Percentiles rank a stretch among this genome's conserved stretches.
These are phyloP conservation scores for Choristoneura rosaceana DNA, from an alignment of 2,888 invertebrate genomes.

Conservation along the genomic window DNA sequence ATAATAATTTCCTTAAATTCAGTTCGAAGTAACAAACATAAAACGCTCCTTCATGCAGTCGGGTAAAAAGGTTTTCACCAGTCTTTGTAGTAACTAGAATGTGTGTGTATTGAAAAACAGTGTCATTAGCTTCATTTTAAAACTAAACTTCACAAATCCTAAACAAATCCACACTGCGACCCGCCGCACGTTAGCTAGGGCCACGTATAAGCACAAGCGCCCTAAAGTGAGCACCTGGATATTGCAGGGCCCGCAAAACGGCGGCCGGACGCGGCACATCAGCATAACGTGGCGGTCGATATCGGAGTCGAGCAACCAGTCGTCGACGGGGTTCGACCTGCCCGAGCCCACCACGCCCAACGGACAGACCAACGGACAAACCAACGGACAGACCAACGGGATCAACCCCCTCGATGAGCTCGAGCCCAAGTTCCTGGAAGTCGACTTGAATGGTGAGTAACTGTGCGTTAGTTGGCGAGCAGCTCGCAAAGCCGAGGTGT, in stretches of 20 bases:
- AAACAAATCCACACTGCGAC: no score
- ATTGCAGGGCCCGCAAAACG: conserved; percentile 62
- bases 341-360: conserved; percentile 51
- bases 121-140: no score
- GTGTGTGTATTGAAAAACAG: no score
- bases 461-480: background rate
- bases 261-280: conserved; percentile 70
- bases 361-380: conserved; percentile 45
- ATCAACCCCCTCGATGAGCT: conserved; percentile 64
- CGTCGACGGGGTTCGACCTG: conserved; percentile 70
- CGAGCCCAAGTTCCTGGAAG: conserved; percentile 72
- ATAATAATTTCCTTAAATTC: no score
- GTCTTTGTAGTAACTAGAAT: no score
- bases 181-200: no score
- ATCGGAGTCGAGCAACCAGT: conserved; percentile 81
- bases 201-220: no score
- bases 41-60: no score
- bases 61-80: no score
- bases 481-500: background rate
- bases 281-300: conserved; percentile 82
- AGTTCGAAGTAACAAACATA: no score
- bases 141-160: no score
- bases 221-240: no score
- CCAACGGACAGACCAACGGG: conserved; percentile 54
- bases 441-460: conserved; percentile 76